phyloP scores from a whole-genome alignment of 2,888 invertebrate genomes.

The Xanthostigma xanthostigma region DNA sequence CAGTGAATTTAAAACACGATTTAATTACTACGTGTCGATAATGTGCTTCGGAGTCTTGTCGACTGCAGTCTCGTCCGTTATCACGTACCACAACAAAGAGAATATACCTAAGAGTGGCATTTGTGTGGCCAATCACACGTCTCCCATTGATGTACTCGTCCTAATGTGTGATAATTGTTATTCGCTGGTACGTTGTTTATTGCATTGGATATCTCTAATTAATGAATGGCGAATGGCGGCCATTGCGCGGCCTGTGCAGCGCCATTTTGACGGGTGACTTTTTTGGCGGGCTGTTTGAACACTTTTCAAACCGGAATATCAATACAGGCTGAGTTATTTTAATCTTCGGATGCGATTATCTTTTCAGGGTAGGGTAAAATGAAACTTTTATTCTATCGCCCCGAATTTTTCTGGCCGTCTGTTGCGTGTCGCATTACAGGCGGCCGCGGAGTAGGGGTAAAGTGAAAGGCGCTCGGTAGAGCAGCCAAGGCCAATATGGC shows the following conservation, averaged over 20 bases:
- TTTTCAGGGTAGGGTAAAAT: too few relatives aligned
- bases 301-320: too few relatives aligned
- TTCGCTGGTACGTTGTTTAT: slow-evolving; percentile 69
- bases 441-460: too few relatives aligned
- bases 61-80: slow-evolving; percentile 78
- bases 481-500: too few relatives aligned
- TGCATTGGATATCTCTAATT: not conserved
- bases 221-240: not conserved
- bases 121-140: slow-evolving; percentile 98
- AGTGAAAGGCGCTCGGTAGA: too few relatives aligned
- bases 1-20: slow-evolving; percentile 56
- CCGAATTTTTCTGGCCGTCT: too few relatives aligned
- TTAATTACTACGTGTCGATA: slow-evolving; percentile 67
- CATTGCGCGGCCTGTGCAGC: not conserved
- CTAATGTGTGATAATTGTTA: slow-evolving; percentile 95
- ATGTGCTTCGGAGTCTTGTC: slow-evolving; percentile 89
- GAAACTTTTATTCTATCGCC: too few relatives aligned
- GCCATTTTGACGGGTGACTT: not conserved
- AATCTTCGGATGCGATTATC: too few relatives aligned
- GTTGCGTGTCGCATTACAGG: too few relatives aligned
- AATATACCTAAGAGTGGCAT: slow-evolving; percentile 73
- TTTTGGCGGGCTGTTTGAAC: too few relatives aligned
- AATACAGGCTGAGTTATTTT: too few relatives aligned
- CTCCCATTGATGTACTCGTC: slow-evolving; percentile 93
- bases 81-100: slow-evolving; percentile 74